phyloP scores from a whole-genome alignment of 2,797 vertebrate species.

The Phylloscopus collybita region DNA sequence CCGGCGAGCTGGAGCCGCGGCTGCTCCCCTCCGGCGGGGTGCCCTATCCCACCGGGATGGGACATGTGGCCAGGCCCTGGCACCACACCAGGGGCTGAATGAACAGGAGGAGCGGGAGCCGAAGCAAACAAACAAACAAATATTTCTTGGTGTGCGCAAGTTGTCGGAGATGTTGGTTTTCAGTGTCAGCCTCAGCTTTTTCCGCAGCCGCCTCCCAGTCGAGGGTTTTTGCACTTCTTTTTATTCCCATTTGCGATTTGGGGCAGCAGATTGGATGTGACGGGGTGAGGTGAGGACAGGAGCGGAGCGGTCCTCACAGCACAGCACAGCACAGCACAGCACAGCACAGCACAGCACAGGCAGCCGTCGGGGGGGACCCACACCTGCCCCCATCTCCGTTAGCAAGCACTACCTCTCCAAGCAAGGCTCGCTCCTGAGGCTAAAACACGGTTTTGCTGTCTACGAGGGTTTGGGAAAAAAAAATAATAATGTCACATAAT shows the following conservation, averaged over 20 bases:
- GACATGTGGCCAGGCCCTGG: background rate
- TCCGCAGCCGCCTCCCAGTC: background rate
- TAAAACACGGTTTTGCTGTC: background rate
- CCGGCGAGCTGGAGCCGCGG: background rate
- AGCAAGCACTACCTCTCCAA: background rate
- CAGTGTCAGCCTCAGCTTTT: conserved; percentile 5
- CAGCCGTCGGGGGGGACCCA: background rate
- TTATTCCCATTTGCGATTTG: conserved; percentile 5
- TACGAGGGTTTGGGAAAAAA: rapidly evolving
- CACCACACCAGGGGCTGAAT: background rate
- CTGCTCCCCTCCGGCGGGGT: background rate
- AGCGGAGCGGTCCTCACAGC: conserved; percentile 30
- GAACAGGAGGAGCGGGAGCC: background rate
- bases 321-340: background rate
- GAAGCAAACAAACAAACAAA: conserved; percentile 2
- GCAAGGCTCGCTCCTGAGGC: background rate
- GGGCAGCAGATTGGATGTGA: conserved; percentile 19
- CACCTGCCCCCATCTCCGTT: background rate
- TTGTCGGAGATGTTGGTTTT: background rate
- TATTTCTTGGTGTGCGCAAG: background rate
- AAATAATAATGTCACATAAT: background rate
- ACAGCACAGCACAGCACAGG: background rate
- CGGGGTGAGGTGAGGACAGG: conserved; percentile 65
- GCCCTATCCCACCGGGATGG: background rate
- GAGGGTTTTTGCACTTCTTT: conserved; percentile 11